Base-by-base conservation (phyloP, 30 jellyfish, hydroid and myxozoan genomes). In the Aurelia aurita region DNA sequence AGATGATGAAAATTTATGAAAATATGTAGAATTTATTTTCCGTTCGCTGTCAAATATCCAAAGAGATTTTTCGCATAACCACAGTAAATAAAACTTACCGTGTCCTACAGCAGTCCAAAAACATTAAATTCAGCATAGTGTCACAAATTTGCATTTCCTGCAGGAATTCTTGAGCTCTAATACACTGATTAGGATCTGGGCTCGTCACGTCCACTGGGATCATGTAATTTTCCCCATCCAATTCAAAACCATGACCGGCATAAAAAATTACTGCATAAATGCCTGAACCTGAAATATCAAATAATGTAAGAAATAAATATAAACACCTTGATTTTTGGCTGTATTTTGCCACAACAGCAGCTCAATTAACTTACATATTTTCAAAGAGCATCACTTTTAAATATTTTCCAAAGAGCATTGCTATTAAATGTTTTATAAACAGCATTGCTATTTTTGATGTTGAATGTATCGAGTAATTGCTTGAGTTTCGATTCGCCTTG, bases 171-270 rank as follows among this genome's bases (percentile, higher is more conserved):
- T 94, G 99, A 1, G 99, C 99, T 8, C 96, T 85, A 23, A 94
- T 88, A 35, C 80, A 29, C 29, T 61, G 31, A 25, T 64, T 34
- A 29, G 90, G 93, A 29, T 79, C 76, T 3, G 95, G 57, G 35
- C 88, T 47, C 75, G 62, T 64, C 1, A 95, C 98, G 72, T 89
- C 97, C 31, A 94, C 92, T 2, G 99, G 99, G 25, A 94, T 57
- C 20, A 94, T 67, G 58, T 75, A 94, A 61, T 94, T 94, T 61
- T 94, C 97, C 2, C 99, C 97, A 2, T 76, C 87, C 46, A 69
- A 75, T 70, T 94, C 99, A 58, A n/a, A 94, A 32, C 99, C 99
- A 79, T 94, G 99, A 21, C 99, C 99, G 57, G 99, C 96, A 62
- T 73, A 94, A 80, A 89, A 94, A 27, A 94, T 73, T 0, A 89